Evolutionary conservation across 2,797 vertebrate species (phyloP), one percentile per base, ranked within the genome.

Genomic region (Pseudochirops corinnae): DNA sequence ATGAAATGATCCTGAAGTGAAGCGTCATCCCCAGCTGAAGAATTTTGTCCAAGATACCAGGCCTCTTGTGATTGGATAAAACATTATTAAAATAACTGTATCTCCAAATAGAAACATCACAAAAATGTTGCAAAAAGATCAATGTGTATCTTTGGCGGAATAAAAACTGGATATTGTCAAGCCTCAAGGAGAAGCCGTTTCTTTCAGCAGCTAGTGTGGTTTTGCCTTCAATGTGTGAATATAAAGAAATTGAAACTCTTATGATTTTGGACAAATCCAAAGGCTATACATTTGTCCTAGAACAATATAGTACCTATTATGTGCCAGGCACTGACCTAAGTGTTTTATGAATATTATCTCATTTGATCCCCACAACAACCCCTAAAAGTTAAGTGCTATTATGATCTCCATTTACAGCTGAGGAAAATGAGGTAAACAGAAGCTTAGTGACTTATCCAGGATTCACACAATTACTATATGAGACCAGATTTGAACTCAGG

Each of bases 81-180:
- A 92, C 92, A 90, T 60, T 82, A 33, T 91, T 57, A 67, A 39
- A 74, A 39, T 12, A 53, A 52, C 46, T 91, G 57, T 39, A 52
- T 12, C 52, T 28, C 56, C 55, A 57, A 67, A 67, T 46, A 94
- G 93, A 95, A 95, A 95, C 91, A 87, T 56, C 94, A 94, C 67
- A 74, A 53, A 28, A 14, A 91, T 29, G 26, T 92, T 1, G 10
- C 50, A 93, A 53, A 94, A 92, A 82, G 9, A 90, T 46, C 62
- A 74, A 31, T 62, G 14, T 53, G 57, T 52, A 7, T 5, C 31
- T 96, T 58, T 56, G 13, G 53, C 46, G 90, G n/a, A 94, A 24
- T 16, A 50, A 55, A 94, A 74, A 16, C 4, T 29, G 91, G 11
- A 95, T 94, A 90, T 91, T 33, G 50, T 93, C 60, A 90, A 67